These are phyloP conservation scores for Aporophyla nigra DNA, from an alignment of 2,888 invertebrate species.

Conservation along the genomic window DNA sequence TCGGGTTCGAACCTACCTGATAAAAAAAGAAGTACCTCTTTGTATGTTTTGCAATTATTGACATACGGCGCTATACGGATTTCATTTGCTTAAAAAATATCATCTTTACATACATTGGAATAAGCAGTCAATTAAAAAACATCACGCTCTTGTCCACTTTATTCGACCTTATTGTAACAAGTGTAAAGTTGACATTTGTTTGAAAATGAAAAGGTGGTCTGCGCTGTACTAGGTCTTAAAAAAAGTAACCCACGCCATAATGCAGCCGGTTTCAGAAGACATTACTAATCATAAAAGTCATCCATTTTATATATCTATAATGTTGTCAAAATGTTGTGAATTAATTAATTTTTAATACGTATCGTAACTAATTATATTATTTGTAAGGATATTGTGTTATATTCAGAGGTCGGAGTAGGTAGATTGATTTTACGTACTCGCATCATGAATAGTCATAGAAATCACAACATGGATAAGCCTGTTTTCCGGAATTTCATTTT, in stretches of 20 bases:
- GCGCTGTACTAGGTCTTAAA: background rate
- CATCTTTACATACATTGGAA: background rate
- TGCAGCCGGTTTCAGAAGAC: background rate
- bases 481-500: too few relatives aligned
- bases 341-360: background rate
- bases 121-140: too few relatives aligned
- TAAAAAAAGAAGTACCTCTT: too few relatives aligned
- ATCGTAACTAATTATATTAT: constrained; percentile 2
- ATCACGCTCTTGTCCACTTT: too few relatives aligned
- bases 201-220: background rate
- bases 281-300: constrained; percentile 1
- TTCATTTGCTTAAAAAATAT: background rate
- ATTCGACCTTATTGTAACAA: background rate
- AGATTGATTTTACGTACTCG: too few relatives aligned
- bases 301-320: background rate
- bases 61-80: background rate
- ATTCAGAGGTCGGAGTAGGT: too few relatives aligned
- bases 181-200: background rate
- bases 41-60: background rate
- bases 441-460: too few relatives aligned
- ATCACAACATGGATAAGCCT: too few relatives aligned
- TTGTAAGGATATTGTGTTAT: constrained; percentile 22
- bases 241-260: background rate
- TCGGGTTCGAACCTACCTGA: background rate
- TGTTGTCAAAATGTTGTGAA: constrained; percentile 49